These are phyloP conservation scores for Stigmatopora argus DNA, from an alignment of 2,113 vertebrate species.

Conservation along the genomic window DNA sequence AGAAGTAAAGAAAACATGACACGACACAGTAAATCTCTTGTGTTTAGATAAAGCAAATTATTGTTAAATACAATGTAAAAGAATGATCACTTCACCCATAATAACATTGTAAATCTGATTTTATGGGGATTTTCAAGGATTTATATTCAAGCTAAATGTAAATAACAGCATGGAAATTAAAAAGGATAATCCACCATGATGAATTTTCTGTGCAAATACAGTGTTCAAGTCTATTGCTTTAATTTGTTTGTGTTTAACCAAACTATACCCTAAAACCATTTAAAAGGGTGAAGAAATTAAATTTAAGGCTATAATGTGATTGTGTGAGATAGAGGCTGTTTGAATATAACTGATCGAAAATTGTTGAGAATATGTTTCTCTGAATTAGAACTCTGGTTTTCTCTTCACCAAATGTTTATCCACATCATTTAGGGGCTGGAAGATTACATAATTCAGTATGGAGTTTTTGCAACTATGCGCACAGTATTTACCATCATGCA, in stretches of 20 bases:
- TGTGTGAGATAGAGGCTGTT: neutral
- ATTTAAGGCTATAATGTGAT: constrained; percentile 4
- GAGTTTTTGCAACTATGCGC: constrained; percentile 20
- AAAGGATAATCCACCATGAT: constrained; percentile 1
- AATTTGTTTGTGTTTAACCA: neutral
- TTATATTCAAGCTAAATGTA: constrained; percentile 24
- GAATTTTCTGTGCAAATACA: neutral
- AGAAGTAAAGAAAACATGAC: neutral
- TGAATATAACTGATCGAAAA: neutral
- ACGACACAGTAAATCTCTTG: neutral
- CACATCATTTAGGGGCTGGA: constrained; percentile 23
- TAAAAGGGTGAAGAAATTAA: neutral
- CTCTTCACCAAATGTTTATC: constrained; percentile 19
- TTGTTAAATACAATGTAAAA: constrained; percentile 6
- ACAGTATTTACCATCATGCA: constrained; percentile 22
- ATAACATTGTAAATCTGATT: constrained; percentile 19
- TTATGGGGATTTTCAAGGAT: constrained; percentile 37
- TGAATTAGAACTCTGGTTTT: constrained; percentile 9
- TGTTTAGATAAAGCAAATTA: constrained; percentile 13
- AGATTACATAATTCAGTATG: constrained; percentile 29
- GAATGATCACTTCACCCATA: constrained; percentile 15
- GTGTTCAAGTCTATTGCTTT: neutral
- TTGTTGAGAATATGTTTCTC: neutral
- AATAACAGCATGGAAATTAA: constrained; percentile 25
- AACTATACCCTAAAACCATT: neutral